Evolutionary conservation across 2,888 invertebrate genomes (phyloP).

Genomic region (Cosmia trapezina): DNA sequence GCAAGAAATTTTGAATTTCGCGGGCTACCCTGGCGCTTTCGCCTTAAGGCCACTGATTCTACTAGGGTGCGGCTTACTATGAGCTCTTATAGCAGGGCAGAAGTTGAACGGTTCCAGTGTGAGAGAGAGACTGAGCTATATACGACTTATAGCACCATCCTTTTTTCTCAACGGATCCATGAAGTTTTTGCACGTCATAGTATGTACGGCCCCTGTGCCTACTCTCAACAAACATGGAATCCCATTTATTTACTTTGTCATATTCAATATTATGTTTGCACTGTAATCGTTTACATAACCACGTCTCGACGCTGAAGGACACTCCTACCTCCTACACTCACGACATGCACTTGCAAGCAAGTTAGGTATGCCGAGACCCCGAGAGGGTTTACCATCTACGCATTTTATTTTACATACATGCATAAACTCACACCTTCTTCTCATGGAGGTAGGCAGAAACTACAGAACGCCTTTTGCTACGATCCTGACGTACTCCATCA

Average conservation of each 20-base stretch:
- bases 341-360: slow-evolving; percentile 67
- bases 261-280: slow-evolving; percentile 65
- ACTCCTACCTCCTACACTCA: slow-evolving; percentile 63
- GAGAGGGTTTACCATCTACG: not conserved
- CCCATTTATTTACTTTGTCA: slow-evolving; percentile 33
- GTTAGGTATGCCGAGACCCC: not conserved
- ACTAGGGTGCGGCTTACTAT: no score
- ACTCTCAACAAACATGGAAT: slow-evolving; percentile 1
- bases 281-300: slow-evolving; percentile 60
- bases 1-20: no score
- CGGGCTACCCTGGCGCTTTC: no score
- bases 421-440: not conserved
- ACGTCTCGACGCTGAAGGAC: slow-evolving; percentile 68
- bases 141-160: no score
- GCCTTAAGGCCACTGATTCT: no score
- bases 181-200: no score
- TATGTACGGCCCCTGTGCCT: no score
- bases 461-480: not conserved
- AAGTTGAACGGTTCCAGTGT: no score
- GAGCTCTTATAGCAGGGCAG: no score
- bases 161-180: no score
- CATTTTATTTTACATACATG: not conserved
- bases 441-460: not conserved
- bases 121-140: no score
- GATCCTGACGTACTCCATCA: not conserved